Evolutionary conservation across 2,113 vertebrate genomes (phyloP).

Genomic region (Anseranas semipalmata): DNA sequence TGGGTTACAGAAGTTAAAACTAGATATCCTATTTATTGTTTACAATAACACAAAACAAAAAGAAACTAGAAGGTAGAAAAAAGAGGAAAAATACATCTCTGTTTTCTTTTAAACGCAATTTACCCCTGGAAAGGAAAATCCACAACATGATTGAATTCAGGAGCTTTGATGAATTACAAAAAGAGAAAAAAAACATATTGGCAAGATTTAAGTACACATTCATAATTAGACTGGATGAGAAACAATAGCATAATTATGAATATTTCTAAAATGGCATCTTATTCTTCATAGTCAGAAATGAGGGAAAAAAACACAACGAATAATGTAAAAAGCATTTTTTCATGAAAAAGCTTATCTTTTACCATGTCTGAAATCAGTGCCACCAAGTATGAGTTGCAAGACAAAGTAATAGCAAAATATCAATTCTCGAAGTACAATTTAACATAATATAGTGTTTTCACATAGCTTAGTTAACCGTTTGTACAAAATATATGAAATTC

Average conservation of each 20-base stretch:
- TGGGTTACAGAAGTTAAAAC: neutral
- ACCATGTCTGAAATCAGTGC: neutral
- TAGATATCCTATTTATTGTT: neutral
- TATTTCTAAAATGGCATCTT: neutral
- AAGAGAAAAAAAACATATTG: neutral
- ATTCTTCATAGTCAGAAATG: neutral
- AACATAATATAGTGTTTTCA: neutral
- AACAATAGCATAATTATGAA: neutral
- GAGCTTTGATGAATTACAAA: neutral
- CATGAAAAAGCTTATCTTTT: neutral
- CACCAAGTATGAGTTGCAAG: neutral
- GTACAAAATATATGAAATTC: neutral
- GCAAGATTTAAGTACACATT: neutral
- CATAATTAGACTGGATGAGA: neutral
- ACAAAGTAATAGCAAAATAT: neutral
- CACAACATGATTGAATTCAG: neutral
- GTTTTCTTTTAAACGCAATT: neutral
- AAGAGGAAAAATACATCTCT: neutral
- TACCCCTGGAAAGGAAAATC: neutral
- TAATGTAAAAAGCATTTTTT: neutral
- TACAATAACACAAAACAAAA: neutral
- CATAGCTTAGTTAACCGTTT: neutral
- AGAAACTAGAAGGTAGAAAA: neutral
- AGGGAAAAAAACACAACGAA: neutral
- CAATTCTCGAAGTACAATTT: neutral